These are phyloP conservation scores for Apis dorsata DNA, from an alignment of 1,140 invertebrate genomes.

Conservation along the genomic window DNA sequence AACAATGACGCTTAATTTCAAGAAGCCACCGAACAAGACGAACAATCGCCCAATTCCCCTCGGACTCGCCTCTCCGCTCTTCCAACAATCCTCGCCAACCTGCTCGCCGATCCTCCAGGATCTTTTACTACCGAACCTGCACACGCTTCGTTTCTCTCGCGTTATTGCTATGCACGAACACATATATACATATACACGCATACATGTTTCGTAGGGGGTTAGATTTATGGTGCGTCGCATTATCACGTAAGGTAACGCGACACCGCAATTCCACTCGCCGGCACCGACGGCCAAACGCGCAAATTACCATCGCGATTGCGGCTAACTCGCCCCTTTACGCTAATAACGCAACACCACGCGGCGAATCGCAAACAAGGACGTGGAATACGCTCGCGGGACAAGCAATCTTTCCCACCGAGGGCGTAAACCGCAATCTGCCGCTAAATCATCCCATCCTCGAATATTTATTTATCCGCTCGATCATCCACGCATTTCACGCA, in stretches of 20 bases:
- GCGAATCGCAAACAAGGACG: conserved; percentile 68
- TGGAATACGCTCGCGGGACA: conserved; percentile 40
- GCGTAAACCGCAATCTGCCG: conserved; percentile 71
- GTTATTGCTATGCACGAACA: conserved; percentile 26
- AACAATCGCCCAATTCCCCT: conserved; percentile 66
- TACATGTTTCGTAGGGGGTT: conserved; percentile 9
- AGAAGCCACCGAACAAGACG: conserved; percentile 62
- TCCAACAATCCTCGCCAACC: not conserved
- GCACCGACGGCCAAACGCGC: conserved; percentile 64
- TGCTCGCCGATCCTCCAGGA: not conserved
- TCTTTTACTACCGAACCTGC: not conserved
- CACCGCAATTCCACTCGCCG: conserved; percentile 66
- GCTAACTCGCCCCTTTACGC: conserved; percentile 60
- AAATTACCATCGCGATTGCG: conserved; percentile 70
- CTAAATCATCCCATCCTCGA: not conserved
- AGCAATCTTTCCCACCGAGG: conserved; percentile 75
- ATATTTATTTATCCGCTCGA: conserved; percentile 22
- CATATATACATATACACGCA: not conserved
- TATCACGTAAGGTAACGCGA: conserved; percentile 65
- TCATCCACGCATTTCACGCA: not conserved
- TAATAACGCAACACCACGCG: conserved; percentile 65
- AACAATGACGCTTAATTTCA: conserved; percentile 74
- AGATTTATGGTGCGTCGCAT: conserved; percentile 63
- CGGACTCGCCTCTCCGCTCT: not conserved
- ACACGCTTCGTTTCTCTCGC: conserved; percentile 46